These are phyloP conservation scores for Crambe crambe DNA, from an alignment of 37 sponge, comb jelly and placozoan species.

Conservation along the genomic window DNA sequence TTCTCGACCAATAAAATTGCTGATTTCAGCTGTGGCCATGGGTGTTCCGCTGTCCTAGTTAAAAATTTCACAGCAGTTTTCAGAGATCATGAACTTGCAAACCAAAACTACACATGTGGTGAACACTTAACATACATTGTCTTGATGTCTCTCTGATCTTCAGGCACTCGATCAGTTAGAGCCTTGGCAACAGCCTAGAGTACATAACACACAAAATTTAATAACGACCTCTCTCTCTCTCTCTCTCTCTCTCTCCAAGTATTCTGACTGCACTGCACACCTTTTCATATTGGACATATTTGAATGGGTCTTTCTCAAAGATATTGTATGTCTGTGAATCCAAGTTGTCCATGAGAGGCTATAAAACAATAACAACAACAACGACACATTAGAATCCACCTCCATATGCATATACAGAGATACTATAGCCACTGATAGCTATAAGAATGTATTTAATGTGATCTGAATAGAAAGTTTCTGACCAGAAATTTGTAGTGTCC, in stretches of 20 bases:
- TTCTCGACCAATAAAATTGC: too few species aligned
- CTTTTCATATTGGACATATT: slow-evolving; percentile 90
- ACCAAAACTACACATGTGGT: too few species aligned
- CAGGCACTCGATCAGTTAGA: slow-evolving; percentile 52
- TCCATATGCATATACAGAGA: too few species aligned
- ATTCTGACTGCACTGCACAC: too few species aligned
- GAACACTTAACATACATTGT: not conserved
- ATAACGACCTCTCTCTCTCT: too few species aligned
- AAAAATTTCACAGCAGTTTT: too few species aligned
- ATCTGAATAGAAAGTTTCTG: not conserved
- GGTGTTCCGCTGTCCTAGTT: too few species aligned
- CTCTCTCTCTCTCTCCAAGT: too few species aligned
- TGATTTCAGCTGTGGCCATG: too few species aligned
- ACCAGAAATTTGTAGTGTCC: not conserved
- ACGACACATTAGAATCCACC: not conserved
- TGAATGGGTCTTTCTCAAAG: slow-evolving; percentile 96
- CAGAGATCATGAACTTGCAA: too few species aligned
- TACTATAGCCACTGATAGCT: too few species aligned
- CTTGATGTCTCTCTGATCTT: slow-evolving; percentile 27
- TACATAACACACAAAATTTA: not conserved
- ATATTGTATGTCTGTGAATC: slow-evolving; percentile 97
- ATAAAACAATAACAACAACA: not conserved
- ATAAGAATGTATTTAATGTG: too few species aligned
- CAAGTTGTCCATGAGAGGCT: slow-evolving; percentile 97
- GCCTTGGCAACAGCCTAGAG: slow-evolving; percentile 41